These are phyloP conservation scores for Pissodes strobi DNA, from an alignment of 1,140 invertebrate genomes.

Conservation along the genomic window DNA sequence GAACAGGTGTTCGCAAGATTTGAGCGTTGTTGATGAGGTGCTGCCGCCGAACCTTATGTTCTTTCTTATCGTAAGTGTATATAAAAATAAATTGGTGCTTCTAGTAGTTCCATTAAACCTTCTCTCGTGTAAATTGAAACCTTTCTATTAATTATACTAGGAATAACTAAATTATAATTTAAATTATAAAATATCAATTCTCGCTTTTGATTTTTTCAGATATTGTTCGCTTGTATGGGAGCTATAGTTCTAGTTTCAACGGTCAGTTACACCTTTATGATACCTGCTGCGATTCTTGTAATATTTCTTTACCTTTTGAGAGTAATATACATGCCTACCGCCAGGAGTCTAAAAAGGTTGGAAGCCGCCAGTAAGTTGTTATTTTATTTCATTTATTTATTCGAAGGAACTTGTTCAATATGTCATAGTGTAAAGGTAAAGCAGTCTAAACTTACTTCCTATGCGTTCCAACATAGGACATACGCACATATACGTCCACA, in stretches of 20 bases:
- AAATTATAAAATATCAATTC: too few relatives aligned
- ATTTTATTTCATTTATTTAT: background rate
- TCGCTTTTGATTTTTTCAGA: constrained; percentile 40
- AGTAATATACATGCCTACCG: constrained; percentile 64
- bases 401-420: too few relatives aligned
- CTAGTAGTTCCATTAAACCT: too few relatives aligned
- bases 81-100: too few relatives aligned
- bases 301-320: constrained; percentile 61
- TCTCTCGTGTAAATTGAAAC: too few relatives aligned
- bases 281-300: constrained; percentile 59
- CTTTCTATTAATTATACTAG: background rate
- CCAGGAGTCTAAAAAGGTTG: constrained; percentile 67
- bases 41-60: constrained; percentile 21
- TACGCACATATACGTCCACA: too few relatives aligned
- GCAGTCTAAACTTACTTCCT: too few relatives aligned
- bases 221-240: constrained; percentile 38
- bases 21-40: constrained; percentile 42
- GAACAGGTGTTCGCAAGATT: constrained; percentile 49
- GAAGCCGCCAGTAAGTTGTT: constrained; percentile 65
- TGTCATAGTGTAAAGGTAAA: too few relatives aligned
- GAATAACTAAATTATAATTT: too few relatives aligned
- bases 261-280: constrained; percentile 37
- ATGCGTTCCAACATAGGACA: too few relatives aligned
- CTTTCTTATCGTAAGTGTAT: constrained; percentile 36
- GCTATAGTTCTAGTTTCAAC: constrained; percentile 35